Base-by-base conservation (phyloP, 2,797 vertebrate genomes). In the Bovichtus diacanthus region DNA sequence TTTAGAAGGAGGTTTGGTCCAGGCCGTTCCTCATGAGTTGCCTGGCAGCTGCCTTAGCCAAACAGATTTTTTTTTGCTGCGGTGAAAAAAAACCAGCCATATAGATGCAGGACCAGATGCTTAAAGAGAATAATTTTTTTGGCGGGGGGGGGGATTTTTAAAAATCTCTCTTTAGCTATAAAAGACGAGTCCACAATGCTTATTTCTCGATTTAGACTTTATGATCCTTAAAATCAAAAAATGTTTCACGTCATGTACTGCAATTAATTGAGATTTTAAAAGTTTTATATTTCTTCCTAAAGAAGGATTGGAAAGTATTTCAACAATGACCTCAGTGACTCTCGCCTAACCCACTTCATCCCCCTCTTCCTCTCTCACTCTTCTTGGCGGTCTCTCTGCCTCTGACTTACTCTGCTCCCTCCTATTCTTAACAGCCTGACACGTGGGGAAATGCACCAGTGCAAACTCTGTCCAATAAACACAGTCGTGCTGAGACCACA, bases 381-480 rank as follows among this genome's bases (percentile, higher is more conserved):
- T 53, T 73, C 78, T 70, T 61, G 84, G 83, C 84, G 55, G 54
- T 65, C 58, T 80, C 59, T 50, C 46, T 74, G 51, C 61, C 62
- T 72, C 62, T 39, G n/a, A 72, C 74, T 81, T 69, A 76, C 67
- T 83, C 70, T 21, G 54, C 80, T 81, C 74, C 59, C 82, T 77
- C 72, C 76, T 84, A 69, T 83, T 88, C 86, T 88, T 81, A 84
- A 90, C 71, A 88, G 87, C 80, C 80, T 91, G 90, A 93, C 89
- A 90, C 70, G 76, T 87, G 84, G 80, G 81, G 81, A 87, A 90
- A 85, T 56, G 68, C 84, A 83, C 76, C 75, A 74, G 76, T 31
- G 80, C 82, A 81, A 86, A 90, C 70, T 66, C 75, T 8, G 63
- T 89, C 87, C 83, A 85, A 91, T 89, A 86, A 84, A 93, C 84